Conservation (phyloP, 2,113 vertebrate genomes). For the Microcebus jonahi region DNA sequence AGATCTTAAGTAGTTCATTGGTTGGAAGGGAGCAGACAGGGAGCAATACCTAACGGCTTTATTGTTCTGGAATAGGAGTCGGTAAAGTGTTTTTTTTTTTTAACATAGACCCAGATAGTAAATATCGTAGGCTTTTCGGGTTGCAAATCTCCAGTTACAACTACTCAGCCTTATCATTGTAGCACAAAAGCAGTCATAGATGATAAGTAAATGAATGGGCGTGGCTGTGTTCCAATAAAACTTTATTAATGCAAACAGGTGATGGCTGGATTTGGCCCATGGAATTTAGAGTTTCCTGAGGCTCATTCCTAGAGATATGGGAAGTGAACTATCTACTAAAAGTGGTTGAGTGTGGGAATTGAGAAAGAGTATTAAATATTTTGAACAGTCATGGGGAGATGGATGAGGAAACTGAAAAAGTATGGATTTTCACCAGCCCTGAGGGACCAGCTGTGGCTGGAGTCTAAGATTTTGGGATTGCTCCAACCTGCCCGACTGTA, state of each 20-base stretch:
- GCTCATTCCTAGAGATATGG: background rate
- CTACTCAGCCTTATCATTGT: background rate
- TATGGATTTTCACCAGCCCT: background rate
- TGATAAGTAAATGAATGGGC: background rate
- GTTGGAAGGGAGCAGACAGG: background rate
- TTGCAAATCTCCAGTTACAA: background rate
- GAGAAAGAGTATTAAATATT: background rate
- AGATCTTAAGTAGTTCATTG: background rate
- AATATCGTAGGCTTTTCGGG: background rate
- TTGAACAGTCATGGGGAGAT: background rate
- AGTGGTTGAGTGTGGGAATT: background rate
- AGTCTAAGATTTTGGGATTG: background rate
- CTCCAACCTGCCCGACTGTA: background rate
- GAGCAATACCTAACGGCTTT: background rate
- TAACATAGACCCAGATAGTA: background rate
- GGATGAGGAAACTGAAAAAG: background rate
- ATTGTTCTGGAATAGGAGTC: background rate
- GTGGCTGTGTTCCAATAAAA: background rate
- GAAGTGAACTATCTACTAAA: background rate
- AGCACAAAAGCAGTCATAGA: background rate
- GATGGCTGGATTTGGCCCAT: background rate
- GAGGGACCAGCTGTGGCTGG: background rate
- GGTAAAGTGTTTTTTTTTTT: background rate
- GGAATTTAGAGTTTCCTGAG: background rate
- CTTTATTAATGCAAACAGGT: background rate